Evolutionary conservation across 2,888 invertebrate genomes (phyloP), one percentile per base, ranked within the genome.

Genomic region (Leptarthrus brevirostris): DNA sequence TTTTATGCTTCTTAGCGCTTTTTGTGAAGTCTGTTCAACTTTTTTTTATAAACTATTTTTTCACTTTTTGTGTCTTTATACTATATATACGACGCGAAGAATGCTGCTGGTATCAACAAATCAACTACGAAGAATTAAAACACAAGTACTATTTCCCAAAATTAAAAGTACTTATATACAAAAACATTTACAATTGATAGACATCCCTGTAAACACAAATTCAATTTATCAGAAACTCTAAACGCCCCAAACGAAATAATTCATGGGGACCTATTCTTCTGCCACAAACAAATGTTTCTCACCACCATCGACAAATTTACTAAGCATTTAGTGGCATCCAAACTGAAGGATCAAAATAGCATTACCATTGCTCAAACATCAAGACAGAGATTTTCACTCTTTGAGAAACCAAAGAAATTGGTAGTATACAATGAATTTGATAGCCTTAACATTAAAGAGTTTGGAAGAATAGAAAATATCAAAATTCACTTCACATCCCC

Each of bases 291-390:
- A 24, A 40, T 40, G 2, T 76, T 74, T 34, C 61, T 74, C 8
- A 76, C 74, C 1, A 66, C 49, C 16, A 74, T 77, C 4, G 74
- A 75, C 52, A 75, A 54, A 69, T 73, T 74, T 44, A 75, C 75
- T 8, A 75, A 77, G 73, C 58, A 73, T 12, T 54, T 73, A 22
- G 54, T 71, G 8, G 56, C 64, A 16, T 52, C 54, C 18, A 71
- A 56, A 49, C 49, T 74, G 20, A 12, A 22, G 3, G 73, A 77
- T 44, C 74, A 58, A 52, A 75, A 75, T 22, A 70, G 56, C 40
- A 34, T 74, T n/a, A 73, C 72, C 14, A 54, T 76, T 54, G 16
- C 69, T 8, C 12, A 53, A 14, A 72, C 70, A 52, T 6, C 75
- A 1, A 44, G 47, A 52, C 47, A 54, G 44, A 52, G 72, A 56